Conservation (phyloP, 2,797 vertebrate species). For the Malurus splendens region DNA sequence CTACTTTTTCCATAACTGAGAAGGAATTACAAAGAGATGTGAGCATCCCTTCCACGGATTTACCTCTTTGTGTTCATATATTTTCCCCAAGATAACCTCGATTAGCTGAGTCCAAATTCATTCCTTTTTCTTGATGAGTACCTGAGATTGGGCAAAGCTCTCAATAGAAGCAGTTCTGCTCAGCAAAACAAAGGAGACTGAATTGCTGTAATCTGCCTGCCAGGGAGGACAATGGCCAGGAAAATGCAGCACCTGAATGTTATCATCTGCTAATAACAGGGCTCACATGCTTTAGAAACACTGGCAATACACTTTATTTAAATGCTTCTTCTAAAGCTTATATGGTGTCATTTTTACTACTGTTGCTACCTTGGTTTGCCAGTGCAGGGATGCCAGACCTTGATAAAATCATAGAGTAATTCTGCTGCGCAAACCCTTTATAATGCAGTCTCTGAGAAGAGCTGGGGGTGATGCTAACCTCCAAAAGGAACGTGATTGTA, state of each 20-base stretch:
- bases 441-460: not conserved
- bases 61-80: not conserved
- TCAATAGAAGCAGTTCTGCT: slow-evolving; percentile 36
- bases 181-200: slow-evolving; percentile 45
- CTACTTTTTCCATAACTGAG: not conserved
- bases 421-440: slow-evolving; percentile 1
- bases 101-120: slow-evolving; percentile 12
- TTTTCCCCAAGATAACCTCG: slow-evolving; percentile 20
- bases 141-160: not conserved
- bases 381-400: not conserved
- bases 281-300: slow-evolving; percentile 30
- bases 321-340: not conserved
- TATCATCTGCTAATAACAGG: slow-evolving; percentile 43
- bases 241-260: slow-evolving; percentile 45
- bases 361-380: not conserved
- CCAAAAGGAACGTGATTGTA: not conserved
- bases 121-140: slow-evolving; percentile 3
- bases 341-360: slow-evolving; percentile 3
- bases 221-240: slow-evolving; percentile 27
- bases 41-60: not conserved
- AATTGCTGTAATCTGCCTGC: slow-evolving; percentile 45
- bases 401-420: slow-evolving; percentile 30
- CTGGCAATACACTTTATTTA: not conserved
- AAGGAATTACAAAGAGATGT: slow-evolving; percentile 13
- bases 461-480: not conserved